Evolutionary conservation across 2,113 vertebrate species (phyloP).

Genomic region (Girardinichthys multiradiatus): DNA sequence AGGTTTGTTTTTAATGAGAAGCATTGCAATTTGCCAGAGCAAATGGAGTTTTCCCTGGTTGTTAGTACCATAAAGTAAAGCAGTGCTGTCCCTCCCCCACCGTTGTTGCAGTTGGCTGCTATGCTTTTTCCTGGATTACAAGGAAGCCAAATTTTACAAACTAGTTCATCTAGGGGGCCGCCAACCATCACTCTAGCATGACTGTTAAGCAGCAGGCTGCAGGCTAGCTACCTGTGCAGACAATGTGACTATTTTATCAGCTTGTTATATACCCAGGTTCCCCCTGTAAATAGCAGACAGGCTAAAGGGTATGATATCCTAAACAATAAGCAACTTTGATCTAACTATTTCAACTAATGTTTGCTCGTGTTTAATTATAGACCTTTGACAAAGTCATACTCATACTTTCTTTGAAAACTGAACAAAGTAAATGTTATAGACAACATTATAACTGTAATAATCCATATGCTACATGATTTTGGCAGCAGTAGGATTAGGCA

Average conservation of each 20-base stretch:
- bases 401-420: too few species aligned
- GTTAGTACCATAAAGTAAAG: background rate
- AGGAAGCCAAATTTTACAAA: too few species aligned
- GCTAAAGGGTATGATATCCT: background rate
- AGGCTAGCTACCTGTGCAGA: background rate
- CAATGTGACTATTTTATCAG: background rate
- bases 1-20: background rate
- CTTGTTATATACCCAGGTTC: background rate
- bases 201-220: too few species aligned
- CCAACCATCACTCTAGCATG: too few species aligned
- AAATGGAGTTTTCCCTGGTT: background rate
- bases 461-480: too few species aligned
- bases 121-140: too few species aligned
- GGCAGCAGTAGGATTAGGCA: background rate
- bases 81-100: background rate
- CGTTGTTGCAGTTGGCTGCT: background rate
- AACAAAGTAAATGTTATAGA: background rate
- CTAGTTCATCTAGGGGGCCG: too few species aligned
- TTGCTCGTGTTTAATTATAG: too few species aligned
- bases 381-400: too few species aligned
- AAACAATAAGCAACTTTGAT: too few species aligned
- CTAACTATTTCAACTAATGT: too few species aligned
- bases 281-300: background rate
- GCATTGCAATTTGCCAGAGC: too few species aligned
- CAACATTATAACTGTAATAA: background rate